Evolutionary conservation across 1,140 invertebrate genomes (phyloP), one percentile per base, ranked within the genome.

Genomic region (Apis dorsata): DNA sequence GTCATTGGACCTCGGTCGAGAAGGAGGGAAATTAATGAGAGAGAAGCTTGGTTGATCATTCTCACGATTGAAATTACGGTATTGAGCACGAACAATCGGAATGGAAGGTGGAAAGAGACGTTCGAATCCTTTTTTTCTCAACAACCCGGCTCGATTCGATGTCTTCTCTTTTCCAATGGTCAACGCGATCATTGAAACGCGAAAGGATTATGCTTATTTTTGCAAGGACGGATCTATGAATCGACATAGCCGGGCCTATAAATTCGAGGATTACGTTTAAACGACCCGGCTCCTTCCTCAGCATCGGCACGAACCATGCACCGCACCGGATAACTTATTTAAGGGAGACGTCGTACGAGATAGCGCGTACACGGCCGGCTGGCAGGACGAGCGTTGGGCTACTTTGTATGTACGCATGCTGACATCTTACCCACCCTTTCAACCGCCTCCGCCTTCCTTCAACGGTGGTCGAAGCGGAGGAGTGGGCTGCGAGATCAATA

Each of bases 401-500:
- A 93, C 92, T 94, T 93, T 94, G 92, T 93, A 93, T 93, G 93
- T 93, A 94, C 93, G 91, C 93, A 94, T 90, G 91, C 92, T 91
- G 90, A 92, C 92, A 93, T 93, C 92, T 93, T 93, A 93, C 91
- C 92, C 91, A 91, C 90, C 90, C 88, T 88, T 86, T 90, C 90
- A 88, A 91, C 90, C 80, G 65, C 90, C 91, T 90, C 90, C 90
- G 89, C 84, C 86, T 85, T 89, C 88, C 85, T 88, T 89, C 84
- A 86, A 71, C 84, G 76, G 72, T 86, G 87, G 87, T 85, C 86
- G 88, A 88, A 86, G 83, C 83, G 79, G 55, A 76, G 89, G 89
- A 85, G 88, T 86, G 90, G 89, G 90, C 89, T 83, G 85, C 85
- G 89, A 91, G 90, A 90, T 92, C 92, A 92, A 92, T 92, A 92